Evolutionary conservation across 2,113 vertebrate species (phyloP), one percentile per base, ranked within the genome.

Genomic region (Actinemys pallida): DNA sequence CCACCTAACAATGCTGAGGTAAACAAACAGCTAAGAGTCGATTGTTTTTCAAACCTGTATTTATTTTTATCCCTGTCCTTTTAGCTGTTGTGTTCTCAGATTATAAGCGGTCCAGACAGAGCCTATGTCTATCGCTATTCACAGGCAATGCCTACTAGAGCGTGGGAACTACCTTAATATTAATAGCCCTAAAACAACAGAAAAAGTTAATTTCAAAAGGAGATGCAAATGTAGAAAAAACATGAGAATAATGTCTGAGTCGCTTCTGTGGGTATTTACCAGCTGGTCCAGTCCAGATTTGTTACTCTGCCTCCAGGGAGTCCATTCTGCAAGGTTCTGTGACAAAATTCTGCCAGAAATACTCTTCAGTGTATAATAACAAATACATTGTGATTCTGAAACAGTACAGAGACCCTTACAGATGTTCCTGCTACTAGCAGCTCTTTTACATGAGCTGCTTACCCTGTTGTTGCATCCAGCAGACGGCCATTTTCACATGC

Each of bases 371-470:
- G 83, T 88, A 42, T 89, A 96, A 79, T 78, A 96, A 75, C 22
- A 86, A 53, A 94, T 84, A 62, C 78, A 52, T 0, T 2, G 83
- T 93, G 86, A 90, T 88, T 57, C 69, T 91, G 92, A 96, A 27
- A 96, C 25, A 96, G 88, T 85, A 82, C 96, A 97, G 95, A 94
- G 39, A 29, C 54, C 56, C 39, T 90, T 96, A 89, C 65, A 92
- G 87, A 88, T 95, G 72, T 94, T 96, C 83, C 69, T 82, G 27
- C 86, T 89, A 6, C 72, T 83, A 88, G 62, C 84, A 93, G 47
- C 79, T 93, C 62, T 91, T 93, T 83, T 52, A 94, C 39, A 91
- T 0, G 1, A 91, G 35, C 76, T 81, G 19, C 90, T 92, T 92
- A 94, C 52, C 82, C 81, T 91, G 62, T 47, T 42, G 45, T 87